Base-by-base conservation (phyloP, 64 coral and sea anemone species). In the Stichodactyla mertensii region DNA sequence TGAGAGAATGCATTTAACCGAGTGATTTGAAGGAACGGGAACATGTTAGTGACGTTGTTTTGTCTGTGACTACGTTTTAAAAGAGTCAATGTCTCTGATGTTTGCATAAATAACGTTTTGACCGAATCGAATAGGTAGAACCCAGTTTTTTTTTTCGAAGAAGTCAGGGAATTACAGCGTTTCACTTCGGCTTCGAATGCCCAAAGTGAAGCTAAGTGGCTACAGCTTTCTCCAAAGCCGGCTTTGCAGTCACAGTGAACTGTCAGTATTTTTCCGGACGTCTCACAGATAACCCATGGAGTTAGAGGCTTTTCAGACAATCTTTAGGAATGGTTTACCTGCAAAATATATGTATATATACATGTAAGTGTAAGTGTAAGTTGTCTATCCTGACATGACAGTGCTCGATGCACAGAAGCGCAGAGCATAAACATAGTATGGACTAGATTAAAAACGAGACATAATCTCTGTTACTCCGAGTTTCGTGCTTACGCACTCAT, bases 61-160 rank as follows among this genome's bases (percentile, higher is more conserved):
- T 45, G 36, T 45, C 36, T 86, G 20, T 18, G 84, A 26, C 64
- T 61, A 45, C 4, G 77, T 45, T 78, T 91, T 80, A 13, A 12
- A 52, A 67, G 86, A 86, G 0, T 86, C 24, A 4, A 91, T 91
- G 58, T 87, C 67, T 52, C 86, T 91, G 13, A 91, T 52, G 6
- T 55, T 78, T 6, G 83, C 85, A 82, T 91, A 91, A 7, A 86
- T 23, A 27, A 92, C 64, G 20, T 54, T 55, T 82, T 92, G 1
- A 92, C 79, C n/a, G 85, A 4, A n/a, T 45, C 3, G 0, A 45
- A 77, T 4, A 70, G 90, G 86, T 0, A 92, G 59, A 61, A 91
- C 89, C 89, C 89, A 91, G 52, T 91, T 55, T 91, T 91, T 24
- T 87, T 92, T 10, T 92, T 85, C 19, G 86, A 84, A 0, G 87